Evolutionary conservation across 2,888 invertebrate species (phyloP).

Genomic region (Ennomos quercinarius): DNA sequence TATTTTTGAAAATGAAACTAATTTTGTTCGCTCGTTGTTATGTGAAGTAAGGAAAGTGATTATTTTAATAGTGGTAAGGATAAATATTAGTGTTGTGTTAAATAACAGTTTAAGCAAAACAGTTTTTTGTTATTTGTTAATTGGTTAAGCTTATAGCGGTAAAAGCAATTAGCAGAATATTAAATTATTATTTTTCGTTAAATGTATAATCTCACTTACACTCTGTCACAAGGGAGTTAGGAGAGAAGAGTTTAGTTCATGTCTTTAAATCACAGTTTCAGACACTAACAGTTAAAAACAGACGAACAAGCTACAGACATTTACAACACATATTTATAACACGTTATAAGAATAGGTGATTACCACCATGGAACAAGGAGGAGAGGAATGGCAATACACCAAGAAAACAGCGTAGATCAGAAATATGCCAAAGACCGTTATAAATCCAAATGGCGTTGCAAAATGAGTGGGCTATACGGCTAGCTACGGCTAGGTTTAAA

Average conservation of each 20-base stretch:
- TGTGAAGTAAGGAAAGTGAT: slow-evolving; percentile 67
- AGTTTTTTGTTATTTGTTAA: slow-evolving; percentile 7
- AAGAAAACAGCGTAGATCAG: too few relatives aligned
- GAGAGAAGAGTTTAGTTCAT: not conserved
- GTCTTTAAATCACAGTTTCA: not conserved
- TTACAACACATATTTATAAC: slow-evolving; percentile 24
- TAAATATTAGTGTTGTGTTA: slow-evolving; percentile 22
- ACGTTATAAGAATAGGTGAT: slow-evolving; percentile 27
- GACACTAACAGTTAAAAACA: slow-evolving; percentile 20
- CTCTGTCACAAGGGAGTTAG: slow-evolving; percentile 7
- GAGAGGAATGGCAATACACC: too few relatives aligned
- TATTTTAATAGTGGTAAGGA: slow-evolving; percentile 46
- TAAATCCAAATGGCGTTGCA: too few relatives aligned
- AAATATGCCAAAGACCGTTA: too few relatives aligned
- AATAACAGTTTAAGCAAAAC: slow-evolving; percentile 5
- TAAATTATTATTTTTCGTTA: slow-evolving; percentile 7
- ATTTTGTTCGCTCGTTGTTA: slow-evolving; percentile 32
- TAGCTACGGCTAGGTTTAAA: too few relatives aligned
- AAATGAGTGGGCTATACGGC: too few relatives aligned
- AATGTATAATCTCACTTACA: slow-evolving; percentile 13
- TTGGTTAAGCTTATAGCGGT: slow-evolving; percentile 24
- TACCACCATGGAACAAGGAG: too few relatives aligned
- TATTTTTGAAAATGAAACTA: slow-evolving; percentile 76
- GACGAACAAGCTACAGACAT: slow-evolving; percentile 31
- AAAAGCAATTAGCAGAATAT: slow-evolving; percentile 15